Percentiles rank a stretch among this genome's conserved stretches.
Conservation (phyloP, 2,797 vertebrate species). For the Sphenopsis melanotis region DNA sequence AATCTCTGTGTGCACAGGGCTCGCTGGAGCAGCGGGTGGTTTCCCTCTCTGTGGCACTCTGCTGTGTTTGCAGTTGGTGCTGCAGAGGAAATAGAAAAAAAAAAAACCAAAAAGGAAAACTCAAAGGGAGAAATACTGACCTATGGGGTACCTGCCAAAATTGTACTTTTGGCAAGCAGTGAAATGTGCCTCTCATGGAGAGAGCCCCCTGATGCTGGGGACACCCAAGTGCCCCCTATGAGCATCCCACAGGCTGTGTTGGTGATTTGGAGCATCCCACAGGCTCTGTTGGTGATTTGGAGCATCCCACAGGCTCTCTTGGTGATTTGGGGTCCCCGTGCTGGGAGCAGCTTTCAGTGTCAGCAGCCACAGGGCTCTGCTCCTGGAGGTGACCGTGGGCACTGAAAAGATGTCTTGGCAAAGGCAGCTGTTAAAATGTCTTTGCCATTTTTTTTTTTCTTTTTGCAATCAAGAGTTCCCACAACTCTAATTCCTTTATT, state of each 20-base stretch:
- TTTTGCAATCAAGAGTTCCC: background rate
- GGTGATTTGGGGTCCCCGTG: rapidly evolving
- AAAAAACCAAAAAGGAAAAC: background rate
- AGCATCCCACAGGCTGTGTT: background rate
- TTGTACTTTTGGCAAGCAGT: background rate
- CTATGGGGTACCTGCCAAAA: background rate
- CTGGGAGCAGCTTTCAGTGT: background rate
- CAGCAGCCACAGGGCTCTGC: rapidly evolving
- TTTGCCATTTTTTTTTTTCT: too few relatives aligned
- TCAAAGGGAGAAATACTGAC: background rate
- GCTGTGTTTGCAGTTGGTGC: background rate
- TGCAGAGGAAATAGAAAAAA: background rate
- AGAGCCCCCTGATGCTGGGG: rapidly evolving
- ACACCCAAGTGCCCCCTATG: background rate
- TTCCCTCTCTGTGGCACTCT: background rate
- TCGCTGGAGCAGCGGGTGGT: background rate
- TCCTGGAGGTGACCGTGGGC: background rate
- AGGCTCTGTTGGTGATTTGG: too few relatives aligned
- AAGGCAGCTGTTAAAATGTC: rapidly evolving
- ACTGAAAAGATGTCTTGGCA: background rate
- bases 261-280: too few relatives aligned
- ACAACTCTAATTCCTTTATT: background rate
- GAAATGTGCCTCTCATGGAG: background rate
- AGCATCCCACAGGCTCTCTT: too few relatives aligned
- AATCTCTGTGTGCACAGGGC: background rate